Percentiles rank a stretch among this genome's conserved stretches.
These are phyloP conservation scores for Rhopalosiphum padi DNA, from an alignment of 1,140 invertebrate species.

Conservation along the genomic window DNA sequence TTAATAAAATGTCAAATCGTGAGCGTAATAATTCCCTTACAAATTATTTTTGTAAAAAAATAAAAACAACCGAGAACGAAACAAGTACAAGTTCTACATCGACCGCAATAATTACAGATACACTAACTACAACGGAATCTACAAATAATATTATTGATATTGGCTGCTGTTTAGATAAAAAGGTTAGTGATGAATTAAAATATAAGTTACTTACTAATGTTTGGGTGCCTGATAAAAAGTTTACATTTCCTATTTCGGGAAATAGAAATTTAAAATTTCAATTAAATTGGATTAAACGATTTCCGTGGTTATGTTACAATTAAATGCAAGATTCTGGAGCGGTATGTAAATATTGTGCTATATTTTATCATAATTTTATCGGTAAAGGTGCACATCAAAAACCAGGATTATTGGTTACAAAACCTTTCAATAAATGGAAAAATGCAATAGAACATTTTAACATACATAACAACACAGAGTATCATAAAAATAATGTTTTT, in stretches of 20 bases:
- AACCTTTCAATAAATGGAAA: background rate
- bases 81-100: no score
- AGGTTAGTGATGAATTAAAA: background rate
- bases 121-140: background rate
- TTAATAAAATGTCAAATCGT: background rate
- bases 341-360: no score
- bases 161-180: background rate
- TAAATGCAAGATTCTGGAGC: no score
- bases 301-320: no score
- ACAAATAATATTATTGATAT: background rate
- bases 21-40: background rate
- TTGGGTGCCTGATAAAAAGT: no score
- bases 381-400: no score
- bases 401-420: no score
- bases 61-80: background rate
- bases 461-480: conserved; percentile 22
- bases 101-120: no score
- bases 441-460: conserved; percentile 28
- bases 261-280: no score
- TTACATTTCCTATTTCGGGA: no score
- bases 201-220: conserved; percentile 9
- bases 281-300: no score
- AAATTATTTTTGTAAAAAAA: conserved; percentile 12
- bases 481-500: conserved; percentile 25
- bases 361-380: no score